Evolutionary conservation across 2,797 vertebrate genomes (phyloP).

Genomic region (Chromobotia macracanthus): DNA sequence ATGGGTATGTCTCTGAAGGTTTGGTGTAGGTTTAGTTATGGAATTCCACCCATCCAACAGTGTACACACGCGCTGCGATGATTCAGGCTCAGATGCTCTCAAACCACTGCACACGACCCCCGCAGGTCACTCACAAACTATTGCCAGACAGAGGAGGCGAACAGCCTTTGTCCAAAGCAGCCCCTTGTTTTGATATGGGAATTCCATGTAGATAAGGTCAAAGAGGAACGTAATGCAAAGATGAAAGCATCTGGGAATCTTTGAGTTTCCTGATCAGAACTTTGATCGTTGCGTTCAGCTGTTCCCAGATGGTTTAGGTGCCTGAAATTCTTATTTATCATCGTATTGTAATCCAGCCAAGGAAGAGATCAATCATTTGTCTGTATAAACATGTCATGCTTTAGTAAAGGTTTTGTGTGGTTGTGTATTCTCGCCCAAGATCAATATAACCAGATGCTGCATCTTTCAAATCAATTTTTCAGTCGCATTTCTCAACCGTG

Average conservation of each 20-base stretch:
- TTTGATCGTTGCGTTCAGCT: neutral
- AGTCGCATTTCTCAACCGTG: neutral
- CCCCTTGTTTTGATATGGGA: conserved; percentile 50
- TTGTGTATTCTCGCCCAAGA: neutral
- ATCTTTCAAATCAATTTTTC: conserved; percentile 18
- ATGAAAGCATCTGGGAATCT: conserved; percentile 5
- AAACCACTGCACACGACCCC: conserved; percentile 52
- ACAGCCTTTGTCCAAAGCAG: conserved; percentile 41
- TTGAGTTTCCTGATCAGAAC: conserved; percentile 5
- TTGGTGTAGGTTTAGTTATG: conserved; percentile 59
- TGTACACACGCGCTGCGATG: conserved; percentile 69
- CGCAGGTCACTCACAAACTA: conserved; percentile 50
- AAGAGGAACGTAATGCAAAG: conserved; percentile 29
- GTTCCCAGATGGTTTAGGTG: conserved; percentile 1
- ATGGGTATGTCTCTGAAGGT: conserved; percentile 41
- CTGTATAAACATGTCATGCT: neutral
- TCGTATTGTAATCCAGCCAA: neutral
- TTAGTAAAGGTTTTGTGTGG: neutral
- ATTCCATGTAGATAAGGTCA: conserved; percentile 50
- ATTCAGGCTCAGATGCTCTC: conserved; percentile 63
- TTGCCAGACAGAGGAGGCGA: conserved; percentile 25
- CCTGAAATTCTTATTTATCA: neutral
- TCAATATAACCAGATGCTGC: conserved; percentile 8
- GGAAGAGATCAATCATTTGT: neutral
- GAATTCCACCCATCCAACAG: conserved; percentile 70